Conservation (phyloP, 2,113 vertebrate genomes). For the Vimba vimba region DNA sequence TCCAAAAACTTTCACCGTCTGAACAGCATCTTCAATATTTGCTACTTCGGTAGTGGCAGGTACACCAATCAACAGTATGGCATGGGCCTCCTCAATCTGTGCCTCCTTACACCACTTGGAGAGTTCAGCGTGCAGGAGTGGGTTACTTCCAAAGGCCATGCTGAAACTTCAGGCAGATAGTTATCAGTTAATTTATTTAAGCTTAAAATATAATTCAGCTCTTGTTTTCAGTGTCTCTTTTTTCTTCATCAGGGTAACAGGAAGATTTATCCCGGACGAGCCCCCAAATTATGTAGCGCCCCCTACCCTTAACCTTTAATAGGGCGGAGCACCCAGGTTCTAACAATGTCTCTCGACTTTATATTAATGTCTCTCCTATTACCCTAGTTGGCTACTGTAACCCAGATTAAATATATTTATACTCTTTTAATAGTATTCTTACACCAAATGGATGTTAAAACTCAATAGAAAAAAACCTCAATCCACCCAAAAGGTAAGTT, state of each 20-base stretch:
- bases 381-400: too few species aligned
- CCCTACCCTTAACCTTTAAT: too few species aligned
- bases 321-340: too few species aligned
- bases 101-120: slow-evolving; percentile 12
- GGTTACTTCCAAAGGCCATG: neutral
- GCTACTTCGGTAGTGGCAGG: neutral
- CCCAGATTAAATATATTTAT: too few species aligned
- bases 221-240: neutral
- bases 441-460: too few species aligned
- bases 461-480: too few species aligned
- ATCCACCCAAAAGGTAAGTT: too few species aligned
- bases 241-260: neutral
- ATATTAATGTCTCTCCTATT: too few species aligned
- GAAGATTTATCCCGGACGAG: too few species aligned
- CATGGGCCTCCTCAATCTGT: neutral
- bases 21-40: neutral
- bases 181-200: neutral
- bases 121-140: neutral
- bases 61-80: neutral
- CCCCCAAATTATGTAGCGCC: too few species aligned
- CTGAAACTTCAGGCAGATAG: neutral
- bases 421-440: too few species aligned
- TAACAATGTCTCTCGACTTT: too few species aligned
- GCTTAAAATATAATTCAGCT: neutral
- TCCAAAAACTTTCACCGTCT: neutral